Percentiles rank a stretch among this genome's conserved stretches.
These are phyloP conservation scores for Lithophane leautieri DNA, from an alignment of 2,888 invertebrate species.

Conservation along the genomic window DNA sequence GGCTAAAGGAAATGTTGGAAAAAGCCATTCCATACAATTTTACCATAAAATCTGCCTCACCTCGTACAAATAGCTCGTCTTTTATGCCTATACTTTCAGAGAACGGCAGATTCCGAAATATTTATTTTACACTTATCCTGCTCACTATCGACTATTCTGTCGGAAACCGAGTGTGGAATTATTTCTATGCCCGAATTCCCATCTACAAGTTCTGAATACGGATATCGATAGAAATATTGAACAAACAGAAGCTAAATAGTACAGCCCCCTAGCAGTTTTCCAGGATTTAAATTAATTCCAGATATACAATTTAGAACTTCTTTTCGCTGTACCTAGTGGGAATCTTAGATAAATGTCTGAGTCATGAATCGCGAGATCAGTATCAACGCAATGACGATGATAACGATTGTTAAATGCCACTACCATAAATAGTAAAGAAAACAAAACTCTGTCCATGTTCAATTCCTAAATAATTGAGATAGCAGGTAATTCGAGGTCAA, in stretches of 20 bases:
- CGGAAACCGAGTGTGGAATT: background rate
- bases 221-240: background rate
- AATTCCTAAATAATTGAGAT: background rate
- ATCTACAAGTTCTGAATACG: too few species aligned
- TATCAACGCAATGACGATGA: slow-evolving; percentile 12
- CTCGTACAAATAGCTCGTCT: background rate
- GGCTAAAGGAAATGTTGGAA: background rate
- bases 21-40: background rate
- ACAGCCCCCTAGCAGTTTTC: background rate
- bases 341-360: background rate
- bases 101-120: background rate
- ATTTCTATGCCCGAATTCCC: background rate
- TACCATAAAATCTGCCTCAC: background rate
- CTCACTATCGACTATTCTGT: background rate
- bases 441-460: slow-evolving; percentile 12
- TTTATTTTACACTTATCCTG: background rate
- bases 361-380: slow-evolving; percentile 10
- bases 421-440: slow-evolving; percentile 38
- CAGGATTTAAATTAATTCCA: background rate
- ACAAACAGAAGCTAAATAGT: background rate
- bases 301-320: background rate
- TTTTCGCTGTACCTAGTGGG: background rate
- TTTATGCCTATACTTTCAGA: background rate
- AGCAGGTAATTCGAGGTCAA: slow-evolving; percentile 11
- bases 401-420: slow-evolving; percentile 3